Base-by-base conservation (phyloP, 2,888 invertebrate genomes). In the Xanthostigma xanthostigma region DNA sequence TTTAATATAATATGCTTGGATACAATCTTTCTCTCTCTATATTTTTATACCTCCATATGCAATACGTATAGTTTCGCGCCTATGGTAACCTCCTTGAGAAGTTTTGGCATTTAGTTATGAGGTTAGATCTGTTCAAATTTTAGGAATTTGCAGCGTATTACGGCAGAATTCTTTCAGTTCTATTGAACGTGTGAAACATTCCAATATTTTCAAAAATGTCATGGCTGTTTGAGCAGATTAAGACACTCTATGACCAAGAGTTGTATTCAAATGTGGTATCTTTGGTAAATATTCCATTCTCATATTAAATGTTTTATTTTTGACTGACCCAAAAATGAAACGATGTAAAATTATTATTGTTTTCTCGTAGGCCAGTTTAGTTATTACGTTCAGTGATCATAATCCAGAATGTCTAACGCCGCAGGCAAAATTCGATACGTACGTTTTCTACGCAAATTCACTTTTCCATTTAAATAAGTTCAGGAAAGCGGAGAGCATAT, bases 241-340 rank as follows among this genome's bases (percentile, higher is more conserved):
- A 82, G 55, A 69, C 74, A 39, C 66, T 87, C 27, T 82, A 78
- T 59, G 81, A 84, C 50, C 76, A 80, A 56, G 76, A 81, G 55
- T 66, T 87, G 2, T 81, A 84, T 61, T 78, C 80, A 9, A 84
- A 84, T 64, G 77, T 85, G 12, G 74, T 81, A 44, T 70, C 76
- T 56, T 64, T 84, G 63, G 85, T 85, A 72, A 73, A 74, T 64
- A 50, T 43, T 36, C 44, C 49, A 33, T 45, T 36, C 47, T 36
- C 41, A 12, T n/a, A 44, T 44, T 34, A 12, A n/a, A 10, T 35
- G 36, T 44, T 14, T 35, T 11, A 43, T 27, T 11, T 17, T 43
- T 11, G 33, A 9, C 14, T 13, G 14, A 41, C 17, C 14, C 9
- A 43, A 36, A 45, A 36, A 41, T 9, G 10, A 47, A 46, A 35